Evolutionary conservation across 1,140 invertebrate species (phyloP).

Genomic region (Proctacanthus coquilletti): DNA sequence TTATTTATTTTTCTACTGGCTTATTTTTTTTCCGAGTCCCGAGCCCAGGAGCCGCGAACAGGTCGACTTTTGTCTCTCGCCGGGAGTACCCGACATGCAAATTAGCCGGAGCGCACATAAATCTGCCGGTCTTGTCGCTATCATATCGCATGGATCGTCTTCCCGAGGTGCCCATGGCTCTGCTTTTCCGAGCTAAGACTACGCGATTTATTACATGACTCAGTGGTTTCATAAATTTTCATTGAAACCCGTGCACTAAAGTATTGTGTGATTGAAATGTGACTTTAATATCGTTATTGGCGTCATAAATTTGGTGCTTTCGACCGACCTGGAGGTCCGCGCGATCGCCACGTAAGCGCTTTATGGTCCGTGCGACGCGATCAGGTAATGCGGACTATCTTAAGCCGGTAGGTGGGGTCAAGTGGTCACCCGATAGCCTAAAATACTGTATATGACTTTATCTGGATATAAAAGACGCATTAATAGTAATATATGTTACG

Average conservation of each 20-base stretch:
- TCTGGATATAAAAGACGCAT: too few species aligned
- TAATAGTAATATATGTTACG: too few species aligned
- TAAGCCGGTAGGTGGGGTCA: too few species aligned
- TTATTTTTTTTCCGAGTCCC: too few species aligned
- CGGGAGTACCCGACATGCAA: too few species aligned
- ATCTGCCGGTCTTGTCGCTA: background rate
- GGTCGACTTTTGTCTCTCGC: too few species aligned
- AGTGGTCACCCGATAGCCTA: too few species aligned
- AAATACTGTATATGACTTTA: too few species aligned
- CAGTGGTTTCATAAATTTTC: slow-evolving; percentile 1
- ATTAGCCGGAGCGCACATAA: too few species aligned
- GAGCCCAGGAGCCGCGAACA: too few species aligned
- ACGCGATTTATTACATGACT: background rate
- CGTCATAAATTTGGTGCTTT: slow-evolving; percentile 9
- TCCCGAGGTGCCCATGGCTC: background rate
- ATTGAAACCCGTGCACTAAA: background rate
- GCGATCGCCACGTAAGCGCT: slow-evolving; percentile 1
- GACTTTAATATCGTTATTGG: slow-evolving; percentile 12
- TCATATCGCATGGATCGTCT: background rate
- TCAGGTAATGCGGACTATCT: too few species aligned
- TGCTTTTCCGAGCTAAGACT: background rate
- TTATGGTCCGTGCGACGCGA: background rate
- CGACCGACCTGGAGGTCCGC: background rate
- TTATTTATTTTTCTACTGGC: too few species aligned
- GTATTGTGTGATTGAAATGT: slow-evolving; percentile 16